Conservation (phyloP, 37 sponge, comb jelly and placozoan genomes). For the Eunapius fragilis region DNA sequence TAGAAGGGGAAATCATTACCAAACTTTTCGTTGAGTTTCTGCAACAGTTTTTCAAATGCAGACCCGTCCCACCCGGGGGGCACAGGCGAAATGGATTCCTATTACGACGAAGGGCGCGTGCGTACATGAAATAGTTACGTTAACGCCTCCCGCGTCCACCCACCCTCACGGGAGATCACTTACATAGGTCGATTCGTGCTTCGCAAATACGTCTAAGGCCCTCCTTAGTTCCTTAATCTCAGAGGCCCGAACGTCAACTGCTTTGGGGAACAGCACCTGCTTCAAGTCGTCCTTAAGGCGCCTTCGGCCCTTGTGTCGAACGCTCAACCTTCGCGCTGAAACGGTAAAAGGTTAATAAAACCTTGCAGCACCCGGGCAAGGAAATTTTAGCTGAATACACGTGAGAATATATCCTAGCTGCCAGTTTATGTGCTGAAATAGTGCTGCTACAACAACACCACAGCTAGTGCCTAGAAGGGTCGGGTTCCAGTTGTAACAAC, state of each 20-base stretch:
- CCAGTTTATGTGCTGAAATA: too few species aligned
- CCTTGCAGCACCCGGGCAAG: neutral
- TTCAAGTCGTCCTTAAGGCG: neutral
- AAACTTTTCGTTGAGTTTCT: neutral
- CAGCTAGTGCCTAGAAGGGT: too few species aligned
- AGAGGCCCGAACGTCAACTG: neutral
- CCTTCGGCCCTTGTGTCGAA: neutral
- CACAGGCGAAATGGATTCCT: too few species aligned
- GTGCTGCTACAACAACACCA: too few species aligned
- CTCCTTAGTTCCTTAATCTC: neutral
- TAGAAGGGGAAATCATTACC: slow-evolving; percentile 18
- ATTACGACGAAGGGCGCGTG: too few species aligned
- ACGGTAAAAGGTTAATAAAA: neutral
- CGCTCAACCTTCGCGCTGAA: neutral
- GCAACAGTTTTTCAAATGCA: too few species aligned
- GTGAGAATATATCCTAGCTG: too few species aligned
- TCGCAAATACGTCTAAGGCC: neutral
- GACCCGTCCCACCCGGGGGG: too few species aligned
- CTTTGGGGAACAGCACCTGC: neutral
- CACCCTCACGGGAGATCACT: too few species aligned
- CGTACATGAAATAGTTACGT: too few species aligned
- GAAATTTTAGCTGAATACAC: neutral
- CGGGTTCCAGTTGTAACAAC: too few species aligned
- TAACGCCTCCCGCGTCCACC: too few species aligned
- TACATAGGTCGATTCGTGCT: neutral